Percentiles rank a stretch among this genome's conserved stretches.
Evolutionary conservation across 2,797 vertebrate genomes (phyloP).

Genomic region (Morus bassanus): DNA sequence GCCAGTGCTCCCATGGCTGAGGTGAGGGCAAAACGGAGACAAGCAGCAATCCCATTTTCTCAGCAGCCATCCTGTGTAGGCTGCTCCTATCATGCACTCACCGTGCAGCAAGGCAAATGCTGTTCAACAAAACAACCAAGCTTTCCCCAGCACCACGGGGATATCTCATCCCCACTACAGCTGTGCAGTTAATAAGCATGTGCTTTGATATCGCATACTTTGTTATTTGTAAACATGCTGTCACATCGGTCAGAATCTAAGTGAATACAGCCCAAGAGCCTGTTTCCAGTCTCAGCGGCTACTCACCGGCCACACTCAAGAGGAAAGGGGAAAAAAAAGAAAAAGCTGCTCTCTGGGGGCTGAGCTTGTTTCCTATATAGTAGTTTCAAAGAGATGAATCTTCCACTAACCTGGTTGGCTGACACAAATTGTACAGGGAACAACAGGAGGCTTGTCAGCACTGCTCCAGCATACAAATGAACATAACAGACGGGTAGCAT

Average conservation of each 20-base stretch:
- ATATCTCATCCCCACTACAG: not conserved
- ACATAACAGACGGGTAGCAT: not conserved
- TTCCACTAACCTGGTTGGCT: slow-evolving; percentile 27
- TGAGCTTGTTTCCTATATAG: not conserved
- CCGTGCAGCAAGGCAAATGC: not conserved
- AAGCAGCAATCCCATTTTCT: not conserved
- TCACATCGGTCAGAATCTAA: not conserved
- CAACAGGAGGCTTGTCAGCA: slow-evolving; percentile 46
- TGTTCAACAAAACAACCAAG: not conserved
- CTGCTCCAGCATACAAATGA: slow-evolving; percentile 55
- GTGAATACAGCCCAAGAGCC: not conserved
- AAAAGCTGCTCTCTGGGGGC: not conserved
- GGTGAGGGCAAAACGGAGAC: not conserved
- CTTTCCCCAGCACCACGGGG: not conserved
- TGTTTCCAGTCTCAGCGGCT: not conserved
- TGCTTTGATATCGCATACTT: not conserved
- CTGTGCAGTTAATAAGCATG: not conserved
- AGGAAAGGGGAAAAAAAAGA: accelerated
- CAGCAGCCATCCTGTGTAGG: not conserved
- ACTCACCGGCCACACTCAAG: not conserved
- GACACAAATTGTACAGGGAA: slow-evolving; percentile 36
- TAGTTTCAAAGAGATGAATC: slow-evolving; percentile 2
- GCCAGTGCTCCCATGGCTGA: accelerated
- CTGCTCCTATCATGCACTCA: not conserved
- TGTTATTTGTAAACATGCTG: not conserved